phyloP scores from a whole-genome alignment of 2,888 invertebrate genomes.

The Spilosoma lubricipeda region DNA sequence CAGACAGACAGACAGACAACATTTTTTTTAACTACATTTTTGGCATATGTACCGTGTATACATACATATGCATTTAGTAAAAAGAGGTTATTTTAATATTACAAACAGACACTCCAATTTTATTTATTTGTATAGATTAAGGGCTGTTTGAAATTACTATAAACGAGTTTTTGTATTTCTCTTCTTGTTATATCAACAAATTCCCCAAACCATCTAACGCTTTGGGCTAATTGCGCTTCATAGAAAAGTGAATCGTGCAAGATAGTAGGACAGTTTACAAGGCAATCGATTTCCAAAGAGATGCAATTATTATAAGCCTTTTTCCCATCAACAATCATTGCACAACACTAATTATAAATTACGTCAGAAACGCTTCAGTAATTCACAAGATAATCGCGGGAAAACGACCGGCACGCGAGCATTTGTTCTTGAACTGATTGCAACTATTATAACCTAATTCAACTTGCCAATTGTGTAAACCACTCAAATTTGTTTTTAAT shows the following conservation, averaged over 20 bases:
- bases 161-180: background rate
- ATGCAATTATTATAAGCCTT: background rate
- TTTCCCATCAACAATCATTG: background rate
- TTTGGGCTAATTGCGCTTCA: background rate
- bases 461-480: background rate
- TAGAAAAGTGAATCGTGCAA: background rate
- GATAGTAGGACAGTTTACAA: background rate
- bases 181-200: background rate
- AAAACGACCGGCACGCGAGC: slow-evolving; percentile 13
- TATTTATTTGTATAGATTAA: too few relatives aligned
- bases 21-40: too few relatives aligned
- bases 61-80: too few relatives aligned
- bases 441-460: background rate
- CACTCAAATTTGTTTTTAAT: too few relatives aligned
- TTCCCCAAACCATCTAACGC: background rate
- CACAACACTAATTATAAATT: slow-evolving; percentile 5
- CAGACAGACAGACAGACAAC: too few relatives aligned
- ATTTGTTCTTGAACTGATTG: slow-evolving; percentile 1
- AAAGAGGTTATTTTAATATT: too few relatives aligned
- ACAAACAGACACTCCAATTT: too few relatives aligned
- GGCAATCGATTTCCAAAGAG: background rate
- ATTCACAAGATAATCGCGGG: slow-evolving; percentile 8
- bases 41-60: too few relatives aligned
- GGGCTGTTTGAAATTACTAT: background rate
- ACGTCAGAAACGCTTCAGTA: slow-evolving; percentile 9